A percentile compares a stretch with the other conserved stretches of the same genome.
phyloP scores from a whole-genome alignment of 2,888 invertebrate species.

The Graphium colonna region DNA sequence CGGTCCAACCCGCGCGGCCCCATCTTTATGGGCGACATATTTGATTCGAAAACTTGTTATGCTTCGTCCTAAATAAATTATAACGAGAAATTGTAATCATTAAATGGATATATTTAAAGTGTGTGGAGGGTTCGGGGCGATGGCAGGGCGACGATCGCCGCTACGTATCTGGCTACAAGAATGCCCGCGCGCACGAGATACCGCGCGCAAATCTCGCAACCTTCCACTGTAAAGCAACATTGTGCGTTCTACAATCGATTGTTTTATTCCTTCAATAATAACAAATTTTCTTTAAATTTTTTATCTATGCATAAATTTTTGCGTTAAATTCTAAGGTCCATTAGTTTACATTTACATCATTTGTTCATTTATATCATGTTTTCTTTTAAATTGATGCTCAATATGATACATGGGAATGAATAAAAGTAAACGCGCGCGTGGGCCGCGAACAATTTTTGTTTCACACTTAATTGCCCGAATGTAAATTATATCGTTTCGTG shows the following conservation, averaged over 20 bases:
- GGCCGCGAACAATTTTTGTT: constrained; percentile 16
- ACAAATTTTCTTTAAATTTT: neutral
- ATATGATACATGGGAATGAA: constrained; percentile 23
- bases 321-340: too few relatives aligned
- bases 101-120: constrained; percentile 78
- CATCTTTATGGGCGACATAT: constrained; percentile 80
- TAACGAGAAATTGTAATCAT: constrained; percentile 79
- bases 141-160: constrained; percentile 38
- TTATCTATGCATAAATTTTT: too few relatives aligned
- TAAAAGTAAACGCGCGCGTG: constrained; percentile 39
- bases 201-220: constrained; percentile 60
- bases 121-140: constrained; percentile 46
- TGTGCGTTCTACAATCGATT: constrained; percentile 34
- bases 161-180: constrained; percentile 70
- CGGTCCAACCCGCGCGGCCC: constrained; percentile 73
- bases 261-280: neutral
- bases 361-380: too few relatives aligned
- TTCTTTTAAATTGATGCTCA: constrained; percentile 25
- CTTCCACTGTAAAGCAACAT: constrained; percentile 53
- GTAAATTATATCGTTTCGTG: constrained; percentile 53
- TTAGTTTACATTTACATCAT: too few relatives aligned
- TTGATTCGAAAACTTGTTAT: constrained; percentile 80
- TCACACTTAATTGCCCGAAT: constrained; percentile 49
- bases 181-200: constrained; percentile 68
- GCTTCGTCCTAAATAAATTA: constrained; percentile 79